These are phyloP conservation scores for Monopterus albus DNA, from an alignment of 2,113 vertebrate species.

Conservation along the genomic window DNA sequence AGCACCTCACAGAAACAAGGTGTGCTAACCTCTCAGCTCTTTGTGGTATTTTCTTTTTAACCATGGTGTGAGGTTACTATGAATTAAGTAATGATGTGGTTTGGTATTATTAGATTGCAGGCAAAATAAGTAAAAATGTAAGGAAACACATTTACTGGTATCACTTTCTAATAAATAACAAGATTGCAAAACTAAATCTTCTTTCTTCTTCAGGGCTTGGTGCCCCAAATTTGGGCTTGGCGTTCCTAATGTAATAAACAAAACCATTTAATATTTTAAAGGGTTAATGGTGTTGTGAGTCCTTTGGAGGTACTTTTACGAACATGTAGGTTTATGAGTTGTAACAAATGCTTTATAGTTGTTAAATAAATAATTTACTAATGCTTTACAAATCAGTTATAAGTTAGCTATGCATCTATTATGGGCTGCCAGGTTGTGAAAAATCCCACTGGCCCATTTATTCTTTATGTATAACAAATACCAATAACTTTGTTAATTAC, in stretches of 20 bases:
- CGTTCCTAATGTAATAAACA: neutral
- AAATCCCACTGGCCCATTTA: neutral
- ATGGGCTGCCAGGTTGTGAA: neutral
- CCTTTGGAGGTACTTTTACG: too few species aligned
- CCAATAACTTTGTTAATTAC: too few species aligned
- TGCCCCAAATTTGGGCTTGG: neutral
- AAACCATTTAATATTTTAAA: too few species aligned
- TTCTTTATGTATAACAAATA: too few species aligned
- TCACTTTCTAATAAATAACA: neutral
- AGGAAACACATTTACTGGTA: neutral
- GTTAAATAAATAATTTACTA: too few species aligned
- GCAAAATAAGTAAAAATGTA: too few species aligned
- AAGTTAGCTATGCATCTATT: too few species aligned
- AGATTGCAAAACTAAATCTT: too few species aligned
- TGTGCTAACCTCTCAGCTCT: slow-evolving; percentile 16
- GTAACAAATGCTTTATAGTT: too few species aligned
- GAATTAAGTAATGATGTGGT: neutral
- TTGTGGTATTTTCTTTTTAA: neutral
- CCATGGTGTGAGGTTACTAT: neutral
- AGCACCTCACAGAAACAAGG: neutral
- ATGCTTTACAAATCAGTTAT: neutral
- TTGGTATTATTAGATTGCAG: too few species aligned
- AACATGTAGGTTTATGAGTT: too few species aligned
- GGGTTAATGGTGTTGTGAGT: too few species aligned
- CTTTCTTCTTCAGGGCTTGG: neutral